These are phyloP conservation scores for Pseudochirops cupreus DNA, from an alignment of 2,797 vertebrate genomes.

Conservation along the genomic window DNA sequence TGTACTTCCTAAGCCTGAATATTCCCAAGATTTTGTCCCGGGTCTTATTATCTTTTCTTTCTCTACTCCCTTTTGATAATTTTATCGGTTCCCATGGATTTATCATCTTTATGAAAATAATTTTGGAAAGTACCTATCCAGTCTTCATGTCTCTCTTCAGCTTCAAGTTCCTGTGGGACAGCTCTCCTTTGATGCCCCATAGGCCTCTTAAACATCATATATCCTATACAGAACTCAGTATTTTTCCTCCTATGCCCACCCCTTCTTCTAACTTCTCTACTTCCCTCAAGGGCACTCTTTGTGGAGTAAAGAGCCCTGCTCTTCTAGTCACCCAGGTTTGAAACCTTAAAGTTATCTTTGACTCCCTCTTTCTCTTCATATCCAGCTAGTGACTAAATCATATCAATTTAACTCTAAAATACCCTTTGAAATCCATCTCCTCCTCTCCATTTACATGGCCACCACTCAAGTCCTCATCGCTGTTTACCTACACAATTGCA, in stretches of 20 bases:
- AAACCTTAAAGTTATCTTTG: not conserved
- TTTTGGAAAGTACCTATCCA: not conserved
- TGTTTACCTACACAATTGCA: not conserved
- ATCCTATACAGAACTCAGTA: not conserved
- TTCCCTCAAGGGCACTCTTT: not conserved
- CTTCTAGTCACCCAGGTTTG: not conserved
- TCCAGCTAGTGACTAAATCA: not conserved
- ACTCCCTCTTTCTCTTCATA: not conserved
- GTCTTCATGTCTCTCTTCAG: not conserved
- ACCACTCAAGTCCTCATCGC: not conserved
- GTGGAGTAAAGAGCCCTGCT: too few species aligned
- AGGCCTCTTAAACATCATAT: not conserved
- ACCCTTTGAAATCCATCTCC: not conserved
- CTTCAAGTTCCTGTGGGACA: not conserved
- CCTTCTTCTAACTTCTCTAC: not conserved
- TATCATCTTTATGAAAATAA: not conserved
- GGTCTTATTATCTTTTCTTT: not conserved
- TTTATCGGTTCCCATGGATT: not conserved
- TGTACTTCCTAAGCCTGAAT: not conserved
- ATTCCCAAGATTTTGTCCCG: not conserved
- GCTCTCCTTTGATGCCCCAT: not conserved
- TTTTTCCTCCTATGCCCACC: not conserved
- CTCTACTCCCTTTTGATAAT: not conserved
- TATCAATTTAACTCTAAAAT: not conserved
- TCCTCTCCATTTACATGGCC: not conserved